Percentiles rank a stretch among this genome's conserved stretches.
Conservation (phyloP, 2,888 invertebrate species). For the Pseudococcus longispinus region DNA sequence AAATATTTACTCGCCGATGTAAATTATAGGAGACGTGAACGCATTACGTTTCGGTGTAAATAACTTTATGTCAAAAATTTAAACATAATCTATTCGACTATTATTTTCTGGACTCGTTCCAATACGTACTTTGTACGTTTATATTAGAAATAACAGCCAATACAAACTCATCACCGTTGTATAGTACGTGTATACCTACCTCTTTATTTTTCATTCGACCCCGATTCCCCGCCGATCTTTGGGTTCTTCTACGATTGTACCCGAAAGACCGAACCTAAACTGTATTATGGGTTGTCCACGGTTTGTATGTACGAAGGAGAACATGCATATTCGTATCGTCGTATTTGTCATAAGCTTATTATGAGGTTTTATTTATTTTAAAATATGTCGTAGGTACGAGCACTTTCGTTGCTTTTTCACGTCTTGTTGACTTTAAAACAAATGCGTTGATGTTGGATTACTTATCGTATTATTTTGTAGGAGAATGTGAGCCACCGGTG, state of each 20-base stretch:
- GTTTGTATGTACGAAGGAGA: neutral
- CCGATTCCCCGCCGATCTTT: neutral
- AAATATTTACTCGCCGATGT: conserved; percentile 29
- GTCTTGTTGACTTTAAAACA: neutral
- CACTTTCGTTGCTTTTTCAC: neutral
- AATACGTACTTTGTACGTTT: conserved; percentile 50
- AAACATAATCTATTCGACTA: conserved; percentile 52
- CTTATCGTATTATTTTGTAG: neutral
- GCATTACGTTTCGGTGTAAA: conserved; percentile 41
- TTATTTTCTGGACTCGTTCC: conserved; percentile 49
- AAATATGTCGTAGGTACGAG: neutral
- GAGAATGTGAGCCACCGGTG: no score
- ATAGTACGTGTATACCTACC: neutral
- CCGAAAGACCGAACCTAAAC: neutral
- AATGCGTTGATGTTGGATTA: neutral
- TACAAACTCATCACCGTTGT: conserved; percentile 2
- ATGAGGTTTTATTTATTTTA: neutral
- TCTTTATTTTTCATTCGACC: neutral
- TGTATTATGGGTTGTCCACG: neutral
- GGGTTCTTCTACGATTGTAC: neutral
- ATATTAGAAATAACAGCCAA: conserved; percentile 29
- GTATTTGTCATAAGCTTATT: neutral
- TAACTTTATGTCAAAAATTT: conserved; percentile 54
- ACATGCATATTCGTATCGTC: neutral
- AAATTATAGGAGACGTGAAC: conserved; percentile 30